Conservation (phyloP, 2,888 invertebrate species). For the Trypoxylon attenuatum region DNA sequence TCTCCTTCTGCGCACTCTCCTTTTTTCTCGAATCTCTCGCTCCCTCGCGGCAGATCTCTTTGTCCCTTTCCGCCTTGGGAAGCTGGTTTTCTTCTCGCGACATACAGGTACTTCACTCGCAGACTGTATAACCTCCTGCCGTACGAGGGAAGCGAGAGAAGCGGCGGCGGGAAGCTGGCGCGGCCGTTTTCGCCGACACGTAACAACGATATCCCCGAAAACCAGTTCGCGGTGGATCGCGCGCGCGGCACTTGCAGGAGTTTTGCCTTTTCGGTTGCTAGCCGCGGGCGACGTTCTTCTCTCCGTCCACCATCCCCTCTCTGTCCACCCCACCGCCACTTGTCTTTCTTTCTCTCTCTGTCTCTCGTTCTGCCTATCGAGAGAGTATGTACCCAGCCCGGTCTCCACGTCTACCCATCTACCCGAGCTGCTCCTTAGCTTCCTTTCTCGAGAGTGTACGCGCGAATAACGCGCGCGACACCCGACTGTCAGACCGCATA, state of each 20-base stretch:
- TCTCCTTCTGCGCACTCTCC: constrained; percentile 4
- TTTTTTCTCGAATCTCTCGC: not conserved
- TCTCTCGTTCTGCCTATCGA: not conserved
- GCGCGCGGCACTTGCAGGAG: constrained; percentile 45
- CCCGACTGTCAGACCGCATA: too few species aligned
- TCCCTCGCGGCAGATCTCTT: constrained; percentile 1
- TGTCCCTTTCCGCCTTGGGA: too few species aligned
- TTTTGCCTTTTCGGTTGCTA: constrained; percentile 70
- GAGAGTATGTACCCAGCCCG: constrained; percentile 25
- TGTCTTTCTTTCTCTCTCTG: not conserved
- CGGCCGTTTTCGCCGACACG: constrained; percentile 39
- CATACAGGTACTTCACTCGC: not conserved
- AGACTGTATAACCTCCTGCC: not conserved
- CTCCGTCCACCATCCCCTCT: constrained; percentile 41
- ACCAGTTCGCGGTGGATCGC: constrained; percentile 67
- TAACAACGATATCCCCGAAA: constrained; percentile 61
- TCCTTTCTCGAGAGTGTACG: constrained; percentile 53
- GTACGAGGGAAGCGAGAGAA: constrained; percentile 1
- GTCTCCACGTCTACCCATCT: constrained; percentile 37
- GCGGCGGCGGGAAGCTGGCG: constrained; percentile 3
- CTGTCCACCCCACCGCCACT: constrained; percentile 10
- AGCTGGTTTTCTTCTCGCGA: too few species aligned
- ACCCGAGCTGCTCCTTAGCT: constrained; percentile 41
- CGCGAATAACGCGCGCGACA: too few species aligned
- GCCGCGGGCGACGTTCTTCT: constrained; percentile 66